These are phyloP conservation scores for Cyclargus thomasi DNA, from an alignment of 1,140 invertebrate genomes.

Conservation along the genomic window DNA sequence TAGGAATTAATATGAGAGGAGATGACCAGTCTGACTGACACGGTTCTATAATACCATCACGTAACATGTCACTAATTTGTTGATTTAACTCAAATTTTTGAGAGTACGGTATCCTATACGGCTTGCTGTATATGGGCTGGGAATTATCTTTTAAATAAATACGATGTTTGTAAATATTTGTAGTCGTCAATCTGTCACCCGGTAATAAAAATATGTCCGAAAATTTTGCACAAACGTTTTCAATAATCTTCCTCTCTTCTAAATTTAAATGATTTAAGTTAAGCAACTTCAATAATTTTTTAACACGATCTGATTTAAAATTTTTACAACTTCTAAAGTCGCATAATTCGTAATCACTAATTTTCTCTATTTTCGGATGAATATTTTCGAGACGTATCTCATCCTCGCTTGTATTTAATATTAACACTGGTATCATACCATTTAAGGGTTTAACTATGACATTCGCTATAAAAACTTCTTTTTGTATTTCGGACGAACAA, in stretches of 20 bases:
- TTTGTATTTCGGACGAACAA: too few relatives aligned
- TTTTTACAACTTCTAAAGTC: neutral
- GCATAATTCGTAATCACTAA: conserved; percentile 10
- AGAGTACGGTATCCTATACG: conserved; percentile 20
- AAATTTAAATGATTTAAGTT: conserved; percentile 22
- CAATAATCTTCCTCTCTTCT: conserved; percentile 17
- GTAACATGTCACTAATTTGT: conserved; percentile 20
- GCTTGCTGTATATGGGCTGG: conserved; percentile 13
- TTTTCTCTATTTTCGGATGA: conserved; percentile 16
- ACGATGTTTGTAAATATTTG: conserved; percentile 22
- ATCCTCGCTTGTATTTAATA: conserved; percentile 19
- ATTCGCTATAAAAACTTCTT: neutral
- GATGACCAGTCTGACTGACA: neutral
- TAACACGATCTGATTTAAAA: conserved; percentile 12
- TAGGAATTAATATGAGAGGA: conserved; percentile 16
- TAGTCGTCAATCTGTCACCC: conserved; percentile 19
- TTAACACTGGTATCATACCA: conserved; percentile 19
- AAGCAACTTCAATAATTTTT: conserved; percentile 14
- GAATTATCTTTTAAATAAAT: conserved; percentile 22
- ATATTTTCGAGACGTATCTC: conserved; percentile 17
- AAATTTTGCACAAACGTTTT: conserved; percentile 23
- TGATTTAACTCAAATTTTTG: conserved; percentile 21
- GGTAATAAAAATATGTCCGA: conserved; percentile 21
- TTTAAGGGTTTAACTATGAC: conserved; percentile 14
- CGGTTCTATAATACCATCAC: conserved; percentile 22